Percentiles rank a stretch among this genome's conserved stretches.
phyloP scores from a whole-genome alignment of 2,113 vertebrate species.

The Indicator indicator region DNA sequence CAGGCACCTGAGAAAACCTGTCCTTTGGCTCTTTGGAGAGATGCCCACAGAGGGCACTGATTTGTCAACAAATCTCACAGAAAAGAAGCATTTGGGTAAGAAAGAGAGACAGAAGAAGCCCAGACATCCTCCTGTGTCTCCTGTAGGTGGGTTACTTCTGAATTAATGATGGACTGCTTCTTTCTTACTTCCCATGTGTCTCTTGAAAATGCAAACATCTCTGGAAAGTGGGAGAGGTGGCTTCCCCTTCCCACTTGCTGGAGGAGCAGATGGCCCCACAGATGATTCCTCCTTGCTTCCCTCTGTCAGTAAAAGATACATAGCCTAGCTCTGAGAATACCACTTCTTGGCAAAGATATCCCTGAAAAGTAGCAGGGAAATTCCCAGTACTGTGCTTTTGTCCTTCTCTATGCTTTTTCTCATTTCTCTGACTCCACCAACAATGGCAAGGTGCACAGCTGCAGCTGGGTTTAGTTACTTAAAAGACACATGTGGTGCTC shows the following conservation, averaged over 20 bases:
- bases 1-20: neutral
- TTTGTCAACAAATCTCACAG: neutral
- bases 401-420: neutral
- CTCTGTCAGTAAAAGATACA: conserved; percentile 15
- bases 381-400: neutral
- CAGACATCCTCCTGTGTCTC: neutral
- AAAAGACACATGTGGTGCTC: neutral
- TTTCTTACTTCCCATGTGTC: neutral
- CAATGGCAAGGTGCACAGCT: neutral
- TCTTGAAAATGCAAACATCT: neutral
- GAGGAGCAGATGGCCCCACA: conserved; percentile 47
- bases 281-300: conserved; percentile 35
- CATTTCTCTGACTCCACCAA: neutral
- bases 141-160: neutral
- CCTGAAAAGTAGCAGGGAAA: conserved; percentile 30
- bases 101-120: rapidly evolving
- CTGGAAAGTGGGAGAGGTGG: conserved; percentile 9
- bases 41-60: neutral
- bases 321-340: conserved; percentile 16
- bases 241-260: neutral
- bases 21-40: neutral
- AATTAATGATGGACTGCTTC: neutral
- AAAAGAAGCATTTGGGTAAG: neutral
- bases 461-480: neutral
- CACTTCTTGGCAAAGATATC: conserved; percentile 38